Conservation (phyloP, 2,113 vertebrate species). For the Rattus norvegicus region GRCr8 NC_086025.1:111675001-111675500, state of each 20-base stretch:
- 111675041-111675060: neutral
- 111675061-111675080: neutral
- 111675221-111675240: neutral
- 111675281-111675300: neutral
- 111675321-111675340: neutral
- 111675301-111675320: neutral
- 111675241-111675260: neutral
- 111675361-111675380: neutral
- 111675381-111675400: neutral
- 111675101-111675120: neutral
- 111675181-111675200: neutral
- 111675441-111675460: neutral
- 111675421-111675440: too few relatives aligned
- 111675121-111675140: neutral
- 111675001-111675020: neutral
- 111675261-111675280: neutral
- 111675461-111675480: neutral
- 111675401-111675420: neutral
- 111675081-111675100: neutral
- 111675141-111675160: neutral
- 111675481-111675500: neutral
- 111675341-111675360: neutral
- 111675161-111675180: neutral
- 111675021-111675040: neutral
- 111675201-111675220: neutral